Conservation (phyloP, 2,113 vertebrate species). For the Pao palembangensis region DNA sequence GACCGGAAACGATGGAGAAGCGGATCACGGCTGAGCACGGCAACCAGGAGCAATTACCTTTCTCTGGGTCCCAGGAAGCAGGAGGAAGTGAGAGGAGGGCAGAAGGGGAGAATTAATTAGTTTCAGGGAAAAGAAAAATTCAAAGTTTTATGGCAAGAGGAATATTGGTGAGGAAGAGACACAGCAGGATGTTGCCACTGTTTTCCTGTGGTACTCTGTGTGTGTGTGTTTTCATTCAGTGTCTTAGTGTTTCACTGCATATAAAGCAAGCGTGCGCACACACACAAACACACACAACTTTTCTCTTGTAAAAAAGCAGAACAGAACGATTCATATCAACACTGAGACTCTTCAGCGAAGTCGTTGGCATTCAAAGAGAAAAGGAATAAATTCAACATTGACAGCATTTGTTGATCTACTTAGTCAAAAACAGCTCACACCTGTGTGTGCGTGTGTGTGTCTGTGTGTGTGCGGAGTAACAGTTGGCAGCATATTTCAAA, state of each 20-base stretch:
- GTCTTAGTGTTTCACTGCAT: conserved; percentile 28
- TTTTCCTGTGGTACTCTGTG: conserved; percentile 3
- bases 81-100: not conserved
- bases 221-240: conserved; percentile 30
- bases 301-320: conserved; percentile 19
- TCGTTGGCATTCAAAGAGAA: conserved; percentile 14
- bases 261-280: conserved; percentile 14
- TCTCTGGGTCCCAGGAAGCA: conserved; percentile 66
- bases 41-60: conserved; percentile 58
- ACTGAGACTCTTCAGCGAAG: conserved; percentile 16
- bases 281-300: not conserved
- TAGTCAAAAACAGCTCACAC: not conserved
- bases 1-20: conserved; percentile 23
- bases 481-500: conserved; percentile 32
- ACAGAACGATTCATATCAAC: conserved; percentile 30
- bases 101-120: not conserved
- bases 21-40: conserved; percentile 11
- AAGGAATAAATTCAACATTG: conserved; percentile 41
- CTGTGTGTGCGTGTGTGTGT: conserved; percentile 4
- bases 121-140: not conserved
- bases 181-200: too few species aligned
- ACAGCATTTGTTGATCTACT: conserved; percentile 38
- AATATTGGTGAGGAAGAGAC: too few species aligned
- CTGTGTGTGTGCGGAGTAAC: conserved; percentile 8
- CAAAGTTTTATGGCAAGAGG: not conserved